A percentile compares a stretch with the other conserved stretches of the same genome.
Conservation (phyloP, 2,113 vertebrate species). For the Ciconia boyciana region DNA sequence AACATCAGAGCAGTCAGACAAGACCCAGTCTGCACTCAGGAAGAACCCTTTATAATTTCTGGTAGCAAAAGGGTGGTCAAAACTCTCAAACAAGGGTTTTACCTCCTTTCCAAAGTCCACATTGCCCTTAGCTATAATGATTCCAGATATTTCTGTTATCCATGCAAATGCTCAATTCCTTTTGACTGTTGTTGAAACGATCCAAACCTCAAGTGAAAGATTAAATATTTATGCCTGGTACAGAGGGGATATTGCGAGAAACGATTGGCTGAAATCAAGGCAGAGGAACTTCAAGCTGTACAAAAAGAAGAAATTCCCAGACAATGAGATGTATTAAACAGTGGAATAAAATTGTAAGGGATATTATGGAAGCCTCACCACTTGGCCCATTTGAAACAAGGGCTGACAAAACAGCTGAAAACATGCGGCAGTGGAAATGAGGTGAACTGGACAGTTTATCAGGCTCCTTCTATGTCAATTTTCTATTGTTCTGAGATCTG, state of each 20-base stretch:
- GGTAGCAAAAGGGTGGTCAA: neutral
- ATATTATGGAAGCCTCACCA: neutral
- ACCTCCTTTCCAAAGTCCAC: neutral
- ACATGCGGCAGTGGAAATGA: neutral
- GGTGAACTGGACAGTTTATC: neutral
- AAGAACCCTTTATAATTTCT: neutral
- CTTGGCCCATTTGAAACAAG: neutral
- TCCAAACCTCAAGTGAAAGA: constrained; percentile 16
- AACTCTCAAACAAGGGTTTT: neutral
- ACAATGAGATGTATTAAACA: constrained; percentile 31
- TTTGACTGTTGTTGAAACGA: neutral
- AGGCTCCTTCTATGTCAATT: neutral
- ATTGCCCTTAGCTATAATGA: neutral
- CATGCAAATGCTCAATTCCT: neutral
- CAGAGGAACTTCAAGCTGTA: constrained; percentile 23
- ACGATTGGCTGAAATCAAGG: neutral
- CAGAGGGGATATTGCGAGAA: constrained; percentile 7
- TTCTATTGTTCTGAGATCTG: neutral
- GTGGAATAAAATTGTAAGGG: constrained; percentile 6
- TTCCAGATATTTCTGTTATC: neutral
- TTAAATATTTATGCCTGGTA: constrained; percentile 37
- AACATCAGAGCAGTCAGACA: neutral
- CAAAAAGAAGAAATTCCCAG: constrained; percentile 18
- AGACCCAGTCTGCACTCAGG: neutral
- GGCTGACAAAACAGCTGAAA: neutral